Base-by-base conservation (phyloP, 2,113 vertebrate genomes). In the Ochotona princeps region DNA sequence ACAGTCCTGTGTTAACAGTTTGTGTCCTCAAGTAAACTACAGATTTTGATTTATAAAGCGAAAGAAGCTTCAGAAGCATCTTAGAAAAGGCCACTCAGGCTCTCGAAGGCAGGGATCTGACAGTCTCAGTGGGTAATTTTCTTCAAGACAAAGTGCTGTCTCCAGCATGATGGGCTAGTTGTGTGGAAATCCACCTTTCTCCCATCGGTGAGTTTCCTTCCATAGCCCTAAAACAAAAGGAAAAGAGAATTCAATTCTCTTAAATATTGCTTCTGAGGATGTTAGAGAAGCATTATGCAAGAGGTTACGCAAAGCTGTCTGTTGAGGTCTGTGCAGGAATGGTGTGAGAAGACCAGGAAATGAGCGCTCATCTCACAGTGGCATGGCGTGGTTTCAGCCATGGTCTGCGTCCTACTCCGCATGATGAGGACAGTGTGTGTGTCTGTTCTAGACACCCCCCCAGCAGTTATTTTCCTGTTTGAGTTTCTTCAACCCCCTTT, bases 31-130 rank as follows among this genome's bases (percentile, higher is more conserved):
- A 87, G 92, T 83, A 89, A 94, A 90, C 73, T 63, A 83, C 69
- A 87, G 83, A 70, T 84, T 95, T 91, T 92, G 91, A 94, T 96
- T 95, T 93, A 95, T 89, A 84, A 94, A 96, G 81, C 91, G 35
- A 30, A 8, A 44, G 80, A 26, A 12, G 18, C 92, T 83, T 32
- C 73, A 32, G 72, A 90, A 91, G 75, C 21, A 81, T 21, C 61
- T 81, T 86, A 81, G 91, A 73, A 83, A 92, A 86, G 80, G 60
- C 61, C 82, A 32, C 81, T 90, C 88, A 32, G 10, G 57, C 83
- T 73, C 49, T 38, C 72, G 51, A 28, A 83, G 28, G 92, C 87
- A 87, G 61, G 32, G 65, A 47, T 69, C 85, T n/a, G 49, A 93
- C 83, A 9, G 38, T 8, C 51, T 38, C 73, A 47, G 17, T 3